Evolutionary conservation across 2,888 invertebrate species (phyloP).

Genomic region (Nemotelus nigrinus): DNA sequence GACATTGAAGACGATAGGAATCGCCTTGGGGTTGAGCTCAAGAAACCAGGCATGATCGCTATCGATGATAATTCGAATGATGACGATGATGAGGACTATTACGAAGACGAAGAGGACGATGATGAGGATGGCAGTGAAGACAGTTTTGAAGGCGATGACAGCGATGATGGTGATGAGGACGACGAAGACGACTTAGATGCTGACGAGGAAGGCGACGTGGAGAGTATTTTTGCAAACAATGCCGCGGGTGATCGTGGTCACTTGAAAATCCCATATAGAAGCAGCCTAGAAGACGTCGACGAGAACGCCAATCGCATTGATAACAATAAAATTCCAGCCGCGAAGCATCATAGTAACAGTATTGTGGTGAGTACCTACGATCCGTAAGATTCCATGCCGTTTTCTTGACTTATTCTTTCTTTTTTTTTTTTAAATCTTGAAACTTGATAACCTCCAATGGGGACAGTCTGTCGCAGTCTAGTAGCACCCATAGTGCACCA

Average conservation of each 20-base stretch:
- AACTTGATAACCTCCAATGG: conserved; percentile 37
- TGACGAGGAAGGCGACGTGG: conserved; percentile 32
- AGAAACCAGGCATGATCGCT: conserved; percentile 2
- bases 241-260: conserved; percentile 4
- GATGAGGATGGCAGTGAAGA: conserved; percentile 8
- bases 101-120: conserved; percentile 22
- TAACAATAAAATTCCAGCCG: conserved; percentile 62
- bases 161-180: conserved; percentile 53
- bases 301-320: conserved; percentile 60
- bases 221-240: conserved; percentile 28
- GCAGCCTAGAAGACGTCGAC: conserved; percentile 55
- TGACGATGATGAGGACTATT: conserved; percentile 29
- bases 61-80: conserved; percentile 45
- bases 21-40: background rate
- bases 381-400: conserved; percentile 3
- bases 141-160: conserved; percentile 52
- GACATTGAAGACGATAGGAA: conserved; percentile 1
- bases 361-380: conserved; percentile 15
- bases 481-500: background rate
- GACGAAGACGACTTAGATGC: conserved; percentile 53
- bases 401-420: background rate
- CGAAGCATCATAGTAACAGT: conserved; percentile 54
- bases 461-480: conserved; percentile 20
- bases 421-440: background rate
- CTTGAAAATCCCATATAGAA: background rate